Percentiles rank a stretch among this genome's conserved stretches.
Evolutionary conservation across 2,113 vertebrate genomes (phyloP).

Genomic region (Pavo muticus): DNA sequence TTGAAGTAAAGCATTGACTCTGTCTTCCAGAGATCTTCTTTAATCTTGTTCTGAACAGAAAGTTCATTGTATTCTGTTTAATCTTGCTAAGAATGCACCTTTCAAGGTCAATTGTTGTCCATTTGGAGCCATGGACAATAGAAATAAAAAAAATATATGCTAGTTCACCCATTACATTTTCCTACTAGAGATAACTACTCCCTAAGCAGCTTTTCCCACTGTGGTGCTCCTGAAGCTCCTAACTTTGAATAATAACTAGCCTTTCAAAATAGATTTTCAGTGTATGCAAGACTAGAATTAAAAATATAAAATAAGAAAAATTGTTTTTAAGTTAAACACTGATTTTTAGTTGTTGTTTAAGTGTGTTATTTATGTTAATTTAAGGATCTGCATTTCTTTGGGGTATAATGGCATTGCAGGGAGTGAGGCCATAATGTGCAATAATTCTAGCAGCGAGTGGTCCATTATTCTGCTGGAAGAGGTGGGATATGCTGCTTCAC

Average conservation of each 20-base stretch:
- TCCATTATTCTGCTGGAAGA: not conserved
- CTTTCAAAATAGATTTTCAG: not conserved
- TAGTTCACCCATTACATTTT: not conserved
- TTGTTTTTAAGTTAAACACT: not conserved
- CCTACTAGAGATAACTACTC: not conserved
- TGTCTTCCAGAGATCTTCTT: slow-evolving; percentile 28
- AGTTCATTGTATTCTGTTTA: not conserved
- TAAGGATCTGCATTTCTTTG: not conserved
- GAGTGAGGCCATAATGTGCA: not conserved
- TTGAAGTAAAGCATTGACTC: slow-evolving; percentile 20
- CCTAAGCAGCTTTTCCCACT: not conserved
- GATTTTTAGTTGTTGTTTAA: not conserved
- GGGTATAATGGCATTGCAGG: not conserved
- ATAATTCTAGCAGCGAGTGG: not conserved
- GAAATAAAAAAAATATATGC: not conserved
- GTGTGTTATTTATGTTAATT: not conserved
- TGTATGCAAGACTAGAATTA: not conserved
- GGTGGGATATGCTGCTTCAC: not conserved
- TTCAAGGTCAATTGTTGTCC: not conserved
- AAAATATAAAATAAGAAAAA: not conserved
- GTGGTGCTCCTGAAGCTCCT: not conserved
- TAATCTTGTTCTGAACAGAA: slow-evolving; percentile 36
- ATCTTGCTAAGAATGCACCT: not conserved
- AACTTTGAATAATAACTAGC: not conserved
- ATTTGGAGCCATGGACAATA: not conserved